Percentiles rank a stretch among this genome's conserved stretches.
phyloP scores from a whole-genome alignment of 2,888 invertebrate genomes.

The Microplitis deprimator region DNA sequence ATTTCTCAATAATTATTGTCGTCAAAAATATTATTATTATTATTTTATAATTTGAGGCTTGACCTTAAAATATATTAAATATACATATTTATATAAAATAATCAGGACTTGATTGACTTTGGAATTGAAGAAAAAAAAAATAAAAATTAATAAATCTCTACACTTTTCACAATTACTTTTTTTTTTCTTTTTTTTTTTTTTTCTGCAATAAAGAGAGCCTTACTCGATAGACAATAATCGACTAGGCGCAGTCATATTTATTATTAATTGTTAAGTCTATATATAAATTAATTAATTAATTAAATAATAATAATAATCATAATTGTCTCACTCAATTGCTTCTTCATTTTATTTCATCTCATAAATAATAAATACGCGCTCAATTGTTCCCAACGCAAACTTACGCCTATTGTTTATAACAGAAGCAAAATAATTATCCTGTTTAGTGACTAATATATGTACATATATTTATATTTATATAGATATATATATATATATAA shows the following conservation, averaged over 20 bases:
- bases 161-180: not conserved
- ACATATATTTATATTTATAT: not conserved
- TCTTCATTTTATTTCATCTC: not conserved
- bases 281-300: conserved; percentile 1
- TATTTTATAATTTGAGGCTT: not conserved
- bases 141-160: not conserved
- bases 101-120: not conserved
- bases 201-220: not conserved
- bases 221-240: conserved; percentile 1
- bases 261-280: not conserved
- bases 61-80: not conserved
- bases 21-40: not conserved
- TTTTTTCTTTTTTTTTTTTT: not conserved
- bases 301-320: not conserved
- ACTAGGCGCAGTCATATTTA: conserved; percentile 13
- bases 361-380: conserved; percentile 1
- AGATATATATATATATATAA: not conserved
- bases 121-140: not conserved
- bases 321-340: conserved; percentile 21
- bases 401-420: not conserved
- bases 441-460: conserved; percentile 6
- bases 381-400: conserved; percentile 6
- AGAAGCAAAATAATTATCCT: conserved; percentile 1
- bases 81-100: not conserved
- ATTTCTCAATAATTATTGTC: not conserved